Evolutionary conservation across 2,888 invertebrate genomes (phyloP).

Genomic region (Mamestra brassicae): DNA sequence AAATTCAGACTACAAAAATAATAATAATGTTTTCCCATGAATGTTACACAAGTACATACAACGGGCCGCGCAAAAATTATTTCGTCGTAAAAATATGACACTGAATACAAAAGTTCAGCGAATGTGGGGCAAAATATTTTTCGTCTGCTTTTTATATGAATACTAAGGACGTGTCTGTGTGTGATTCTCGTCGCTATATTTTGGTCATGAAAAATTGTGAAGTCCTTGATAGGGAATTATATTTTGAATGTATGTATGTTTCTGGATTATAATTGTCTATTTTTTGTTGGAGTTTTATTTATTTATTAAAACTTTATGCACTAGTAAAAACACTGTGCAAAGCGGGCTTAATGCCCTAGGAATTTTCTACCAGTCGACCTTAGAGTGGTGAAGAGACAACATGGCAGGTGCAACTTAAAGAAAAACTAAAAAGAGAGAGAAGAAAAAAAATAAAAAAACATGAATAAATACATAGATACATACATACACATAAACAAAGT

Average conservation of each 20-base stretch:
- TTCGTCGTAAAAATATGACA: slow-evolving; percentile 56
- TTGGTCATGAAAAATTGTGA: slow-evolving; percentile 27
- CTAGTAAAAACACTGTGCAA: too few species aligned
- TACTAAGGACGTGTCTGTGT: slow-evolving; percentile 41
- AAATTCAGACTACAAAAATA: slow-evolving; percentile 29
- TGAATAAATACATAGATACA: too few species aligned
- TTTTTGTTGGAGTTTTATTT: neutral
- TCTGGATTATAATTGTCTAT: neutral
- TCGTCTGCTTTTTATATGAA: slow-evolving; percentile 41
- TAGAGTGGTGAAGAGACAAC: too few species aligned
- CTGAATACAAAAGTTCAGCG: slow-evolving; percentile 51
- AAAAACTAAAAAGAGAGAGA: too few species aligned
- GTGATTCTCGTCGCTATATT: slow-evolving; percentile 33
- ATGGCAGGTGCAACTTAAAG: too few species aligned
- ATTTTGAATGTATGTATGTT: slow-evolving; percentile 24
- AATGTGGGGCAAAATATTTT: slow-evolving; percentile 50
- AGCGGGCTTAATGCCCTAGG: too few species aligned
- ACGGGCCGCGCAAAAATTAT: slow-evolving; percentile 49
- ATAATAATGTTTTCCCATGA: slow-evolving; percentile 15
- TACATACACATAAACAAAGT: neutral
- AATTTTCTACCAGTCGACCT: too few species aligned
- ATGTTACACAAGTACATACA: slow-evolving; percentile 27
- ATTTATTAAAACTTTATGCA: too few species aligned
- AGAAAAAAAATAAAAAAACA: too few species aligned
- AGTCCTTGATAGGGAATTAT: slow-evolving; percentile 22